Base-by-base conservation (phyloP, 2,113 vertebrate species). In the Fregata magnificens region DNA sequence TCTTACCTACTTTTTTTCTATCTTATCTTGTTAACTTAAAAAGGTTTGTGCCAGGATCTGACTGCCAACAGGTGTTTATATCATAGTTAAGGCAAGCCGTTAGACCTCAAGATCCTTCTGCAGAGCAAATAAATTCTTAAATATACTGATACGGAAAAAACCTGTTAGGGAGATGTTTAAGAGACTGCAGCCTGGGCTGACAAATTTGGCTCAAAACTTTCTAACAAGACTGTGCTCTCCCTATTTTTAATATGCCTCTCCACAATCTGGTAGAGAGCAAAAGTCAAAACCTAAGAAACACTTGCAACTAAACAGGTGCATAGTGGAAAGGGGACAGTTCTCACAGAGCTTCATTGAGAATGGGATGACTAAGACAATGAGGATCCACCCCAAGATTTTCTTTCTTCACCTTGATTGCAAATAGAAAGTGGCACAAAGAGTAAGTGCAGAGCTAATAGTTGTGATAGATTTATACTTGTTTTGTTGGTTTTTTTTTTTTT, bases 131-230 rank as follows among this genome's bases (percentile, higher is more conserved):
- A 45, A 76, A 90, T 73, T 40, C 8, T 26, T 47, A 76, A 63
- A 25, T 40, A 38, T 9, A 36, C 13, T 52, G 66, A 45, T 40
- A 32, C 2, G 67, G 42, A 16, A 40, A 58, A 83, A 61, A 47
- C 0, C 2, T 40, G 0, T 38, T 58, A 34, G 11, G 4, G 5
- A 4, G 1, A 8, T 63, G 2, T 44, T 88, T 69, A 61, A 80
- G 58, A 73, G 29, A 62, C 31, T 58, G 8, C 9, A 62, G 11
- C 12, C 42, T 29, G 15, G 15, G 17, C 13, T 26, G 26, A 73
- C 19, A 77, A 44, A n/a, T 29, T 47, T 65, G 14, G 16, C 56
- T 42, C 10, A 69, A 56, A 92, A 29, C 19, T 28, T 80, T n/a
- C 29, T 49, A 52, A 47, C 42, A 26, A 6, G 18, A 70, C 1